Evolutionary conservation across 2,888 invertebrate genomes (phyloP), one percentile per base, ranked within the genome.

Genomic region (Netelia inedita): DNA sequence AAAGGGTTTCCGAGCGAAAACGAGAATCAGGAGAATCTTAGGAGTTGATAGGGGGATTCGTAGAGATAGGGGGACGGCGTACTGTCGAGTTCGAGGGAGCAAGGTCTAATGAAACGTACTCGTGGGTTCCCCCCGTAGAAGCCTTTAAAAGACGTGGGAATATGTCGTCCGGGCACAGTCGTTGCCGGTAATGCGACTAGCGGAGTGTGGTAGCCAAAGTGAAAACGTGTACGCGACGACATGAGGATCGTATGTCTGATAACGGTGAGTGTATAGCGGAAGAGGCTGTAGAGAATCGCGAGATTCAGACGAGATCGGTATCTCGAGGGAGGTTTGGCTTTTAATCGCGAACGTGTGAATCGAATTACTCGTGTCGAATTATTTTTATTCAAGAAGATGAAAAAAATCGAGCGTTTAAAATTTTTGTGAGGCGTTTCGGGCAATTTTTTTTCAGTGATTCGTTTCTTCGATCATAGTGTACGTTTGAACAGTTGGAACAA

Each of bases 61-160:
- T 46, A 46, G 3, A 46, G 10, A 46, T 46, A 14, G 35, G 35
- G 6, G 35, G 2, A 35, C 6, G 35, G 6, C 3, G 14, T 50
- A 46, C 66, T 57, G 63, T 53, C 61, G 57, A 35, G 43, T 63
- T 79, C 19, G 80, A 73, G 73, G 80, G 76, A 83, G 66, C 79
- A 82, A 83, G 66, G 66, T 85, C 78, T 65, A 78, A 79, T 66
- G 73, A 19, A 80, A 74, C 8, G 8, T 74, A 61, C 57, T 28
- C 68, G 53, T 68, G 75, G 78, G 46, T 63, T 21, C 21, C 53
- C 23, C 68, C 65, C 78, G 55, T 71, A 71, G 79, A 87, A 90
- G 89, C 83, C 90, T 92, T 92, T 92, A 92, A 91, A 92, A 91
- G 91, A 89, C 83, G 83, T 82, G 61, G 86, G 85, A 71, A 85